Percentiles rank a stretch among this genome's conserved stretches.
phyloP scores from a whole-genome alignment of 2,113 vertebrate species.

The Verasper variegatus region DNA sequence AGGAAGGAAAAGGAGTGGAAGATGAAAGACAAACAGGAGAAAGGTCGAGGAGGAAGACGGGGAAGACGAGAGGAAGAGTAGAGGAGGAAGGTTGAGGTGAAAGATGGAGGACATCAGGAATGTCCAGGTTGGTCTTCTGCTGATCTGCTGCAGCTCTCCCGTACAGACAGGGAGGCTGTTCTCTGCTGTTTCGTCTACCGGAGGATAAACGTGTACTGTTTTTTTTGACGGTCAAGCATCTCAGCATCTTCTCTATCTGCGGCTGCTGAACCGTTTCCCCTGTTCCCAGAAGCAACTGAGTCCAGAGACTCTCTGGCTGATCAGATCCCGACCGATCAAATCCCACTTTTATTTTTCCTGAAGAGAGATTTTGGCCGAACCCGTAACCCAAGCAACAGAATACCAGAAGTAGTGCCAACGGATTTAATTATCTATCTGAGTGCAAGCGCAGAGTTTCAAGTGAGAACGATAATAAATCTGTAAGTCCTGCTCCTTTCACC shows the following conservation, averaged over 20 bases:
- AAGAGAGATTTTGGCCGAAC: too few relatives aligned
- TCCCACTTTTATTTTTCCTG: too few relatives aligned
- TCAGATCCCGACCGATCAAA: too few relatives aligned
- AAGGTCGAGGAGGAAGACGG: constrained; percentile 4
- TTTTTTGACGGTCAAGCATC: not conserved
- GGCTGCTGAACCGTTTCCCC: not conserved
- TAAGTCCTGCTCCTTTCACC: too few relatives aligned
- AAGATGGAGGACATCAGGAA: constrained; percentile 20
- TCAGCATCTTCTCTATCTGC: constrained; percentile 36
- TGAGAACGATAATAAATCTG: too few relatives aligned
- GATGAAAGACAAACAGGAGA: not conserved
- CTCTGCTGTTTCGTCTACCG: constrained; percentile 49
- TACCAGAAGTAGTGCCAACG: too few relatives aligned
- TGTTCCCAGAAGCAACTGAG: constrained; percentile 36
- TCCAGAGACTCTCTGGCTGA: constrained; percentile 17
- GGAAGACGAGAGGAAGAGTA: not conserved
- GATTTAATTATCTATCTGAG: too few relatives aligned
- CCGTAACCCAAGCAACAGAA: too few relatives aligned
- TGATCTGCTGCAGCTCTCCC: constrained; percentile 18
- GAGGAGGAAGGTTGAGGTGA: constrained; percentile 38
- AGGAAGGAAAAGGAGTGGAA: not conserved
- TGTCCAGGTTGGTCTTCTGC: constrained; percentile 31
- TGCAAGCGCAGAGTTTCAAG: too few relatives aligned
- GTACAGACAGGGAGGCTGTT: not conserved
- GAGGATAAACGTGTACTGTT: not conserved